phyloP scores from a whole-genome alignment of 2,113 vertebrate genomes.

The Apteryx mantelli region DNA sequence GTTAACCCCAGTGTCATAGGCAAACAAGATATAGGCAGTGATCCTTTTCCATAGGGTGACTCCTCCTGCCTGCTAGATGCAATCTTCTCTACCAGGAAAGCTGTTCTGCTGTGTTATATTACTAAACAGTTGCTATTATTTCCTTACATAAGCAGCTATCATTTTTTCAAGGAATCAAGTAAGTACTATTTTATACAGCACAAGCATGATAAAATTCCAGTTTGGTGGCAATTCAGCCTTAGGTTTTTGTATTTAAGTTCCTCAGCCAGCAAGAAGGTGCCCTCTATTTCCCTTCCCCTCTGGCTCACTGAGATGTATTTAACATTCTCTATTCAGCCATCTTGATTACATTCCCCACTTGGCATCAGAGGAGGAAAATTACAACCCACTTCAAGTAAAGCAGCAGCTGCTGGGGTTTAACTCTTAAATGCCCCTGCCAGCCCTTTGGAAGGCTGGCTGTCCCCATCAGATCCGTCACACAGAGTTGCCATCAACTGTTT shows the following conservation, averaged over 20 bases:
- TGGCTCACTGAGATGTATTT: constrained; percentile 42
- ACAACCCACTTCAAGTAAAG: constrained; percentile 46
- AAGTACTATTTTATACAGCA: constrained; percentile 34
- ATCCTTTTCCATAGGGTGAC: neutral
- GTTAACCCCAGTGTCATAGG: rapidly evolving
- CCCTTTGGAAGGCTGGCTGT: neutral
- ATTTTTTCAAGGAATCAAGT: neutral
- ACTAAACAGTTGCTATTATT: neutral
- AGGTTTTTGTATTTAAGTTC: constrained; percentile 44
- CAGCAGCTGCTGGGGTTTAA: constrained; percentile 42
- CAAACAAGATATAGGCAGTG: neutral
- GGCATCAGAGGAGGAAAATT: constrained; percentile 55
- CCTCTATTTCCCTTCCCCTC: constrained; percentile 49
- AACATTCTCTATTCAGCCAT: constrained; percentile 26
- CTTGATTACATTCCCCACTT: constrained; percentile 58
- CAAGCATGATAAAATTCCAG: neutral
- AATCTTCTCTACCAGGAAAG: neutral
- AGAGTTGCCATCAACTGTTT: neutral
- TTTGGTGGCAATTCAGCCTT: neutral
- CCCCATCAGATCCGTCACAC: neutral
- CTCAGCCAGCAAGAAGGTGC: constrained; percentile 37
- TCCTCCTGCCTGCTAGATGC: neutral
- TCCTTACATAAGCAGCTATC: neutral
- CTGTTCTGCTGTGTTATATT: neutral
- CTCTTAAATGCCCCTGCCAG: neutral